Evolutionary conservation across 2,797 vertebrate species (phyloP).

Genomic region (Spinus olivaceus): DNA sequence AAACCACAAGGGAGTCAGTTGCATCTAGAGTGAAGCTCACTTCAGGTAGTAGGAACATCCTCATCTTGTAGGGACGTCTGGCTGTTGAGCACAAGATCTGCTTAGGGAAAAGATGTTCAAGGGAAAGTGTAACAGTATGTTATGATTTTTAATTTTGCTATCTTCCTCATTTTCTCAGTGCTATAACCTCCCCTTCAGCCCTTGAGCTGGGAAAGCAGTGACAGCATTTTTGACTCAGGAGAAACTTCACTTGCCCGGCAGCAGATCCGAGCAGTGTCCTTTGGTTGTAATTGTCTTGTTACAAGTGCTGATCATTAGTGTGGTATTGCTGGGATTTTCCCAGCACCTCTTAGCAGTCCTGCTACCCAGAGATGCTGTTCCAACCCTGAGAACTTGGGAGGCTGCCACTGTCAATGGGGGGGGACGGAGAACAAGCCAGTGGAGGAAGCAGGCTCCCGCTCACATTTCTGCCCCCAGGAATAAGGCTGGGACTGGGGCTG

Average conservation of each 20-base stretch:
- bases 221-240: neutral
- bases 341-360: neutral
- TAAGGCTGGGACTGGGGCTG: neutral
- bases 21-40: neutral
- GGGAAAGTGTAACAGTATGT: neutral
- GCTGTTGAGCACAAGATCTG: neutral
- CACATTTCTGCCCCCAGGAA: slow-evolving; percentile 26
- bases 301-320: neutral
- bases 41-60: neutral
- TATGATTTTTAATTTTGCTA: neutral
- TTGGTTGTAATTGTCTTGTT: neutral
- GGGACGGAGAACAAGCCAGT: neutral
- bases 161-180: neutral
- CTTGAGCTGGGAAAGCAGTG: neutral
- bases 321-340: neutral
- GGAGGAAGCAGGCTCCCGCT: neutral
- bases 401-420: neutral
- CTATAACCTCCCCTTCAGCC: neutral
- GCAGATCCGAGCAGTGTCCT: neutral
- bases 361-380: neutral
- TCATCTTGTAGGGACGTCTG: neutral
- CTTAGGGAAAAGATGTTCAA: neutral
- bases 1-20: neutral
- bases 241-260: neutral
- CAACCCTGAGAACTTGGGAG: neutral